Base-by-base conservation (phyloP, 2,113 vertebrate genomes). In the Campylorhamphus procurvoides region DNA sequence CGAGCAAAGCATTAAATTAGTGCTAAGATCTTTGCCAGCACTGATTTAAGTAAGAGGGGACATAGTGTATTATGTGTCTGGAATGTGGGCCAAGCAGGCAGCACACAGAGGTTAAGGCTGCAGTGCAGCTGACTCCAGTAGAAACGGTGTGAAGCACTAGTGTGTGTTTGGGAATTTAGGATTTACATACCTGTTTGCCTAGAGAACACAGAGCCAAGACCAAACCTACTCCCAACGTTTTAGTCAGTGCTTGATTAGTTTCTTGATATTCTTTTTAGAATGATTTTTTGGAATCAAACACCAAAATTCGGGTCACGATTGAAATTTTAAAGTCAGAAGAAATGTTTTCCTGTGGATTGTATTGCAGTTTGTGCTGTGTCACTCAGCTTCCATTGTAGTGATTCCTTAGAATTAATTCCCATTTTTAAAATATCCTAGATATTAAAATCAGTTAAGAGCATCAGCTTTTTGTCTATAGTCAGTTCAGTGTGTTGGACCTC, bases 81-180 rank as follows among this genome's bases (percentile, higher is more conserved):
- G 88, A 96, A 93, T 87, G 74, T 40, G 84, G 90, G 69, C 85
- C 95, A 81, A 71, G 93, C 60, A 81, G 49, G 56, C 88, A 64
- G 86, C 56, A 92, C 64, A 11, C 0, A 1, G 56, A 81, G 58
- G 88, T 72, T 89, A 82, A 78, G 0, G 0, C 72, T 0, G 0
- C 8, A 76, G 68, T 77, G 59, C 60, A 84, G 90, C 28, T 3
- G 79, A 20, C 60, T 58, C 71, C 20, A 44, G 33, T 39, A 66
- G 42, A 33, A 88, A 25, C 29, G 56, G 86, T 1, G 1, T 52
- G 92, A 81, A 44, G 72, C 50, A 47, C 72, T 59, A 56, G 39
- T 1, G 0, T 63, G 68, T 5, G 8, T 23, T 74, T 37, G 40
- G 42, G 60, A 88, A 88, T 40, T 64, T 37, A 37, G 59, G 73